These are phyloP conservation scores for Stenodema calcarata DNA, from an alignment of 2,888 invertebrate species.

Conservation along the genomic window DNA sequence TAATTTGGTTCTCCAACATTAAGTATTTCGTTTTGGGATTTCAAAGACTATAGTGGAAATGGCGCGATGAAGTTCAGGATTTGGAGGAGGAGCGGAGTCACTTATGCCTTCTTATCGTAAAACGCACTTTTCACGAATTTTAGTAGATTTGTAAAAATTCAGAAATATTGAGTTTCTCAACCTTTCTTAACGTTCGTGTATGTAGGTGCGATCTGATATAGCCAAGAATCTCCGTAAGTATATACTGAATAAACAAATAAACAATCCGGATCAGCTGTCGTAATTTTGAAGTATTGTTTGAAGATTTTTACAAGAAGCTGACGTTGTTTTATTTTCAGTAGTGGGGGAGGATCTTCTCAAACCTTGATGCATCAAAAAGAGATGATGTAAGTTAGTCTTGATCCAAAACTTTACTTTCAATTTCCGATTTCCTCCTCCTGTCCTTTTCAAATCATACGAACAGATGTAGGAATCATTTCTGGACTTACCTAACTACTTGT, in stretches of 20 bases:
- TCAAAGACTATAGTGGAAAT: background rate
- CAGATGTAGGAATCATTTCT: too few relatives aligned
- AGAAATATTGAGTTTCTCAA: too few relatives aligned
- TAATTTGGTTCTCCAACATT: too few relatives aligned
- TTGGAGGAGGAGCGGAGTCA: background rate
- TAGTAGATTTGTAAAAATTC: too few relatives aligned
- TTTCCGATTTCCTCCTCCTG: constrained; percentile 15
- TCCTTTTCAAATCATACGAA: background rate
- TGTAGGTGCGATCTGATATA: too few relatives aligned
- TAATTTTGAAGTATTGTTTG: background rate
- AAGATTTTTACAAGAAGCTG: background rate
- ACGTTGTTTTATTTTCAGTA: constrained; percentile 45
- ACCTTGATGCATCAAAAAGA: constrained; percentile 38
- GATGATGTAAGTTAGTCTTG: constrained; percentile 38
- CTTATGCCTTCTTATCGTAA: background rate
- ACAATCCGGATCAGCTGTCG: too few relatives aligned
- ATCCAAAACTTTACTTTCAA: background rate
- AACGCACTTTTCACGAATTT: too few relatives aligned
- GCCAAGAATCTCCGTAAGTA: too few relatives aligned
- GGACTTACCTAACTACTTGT: too few relatives aligned
- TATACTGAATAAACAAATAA: too few relatives aligned
- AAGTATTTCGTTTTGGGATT: too few relatives aligned
- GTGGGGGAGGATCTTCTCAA: constrained; percentile 36
- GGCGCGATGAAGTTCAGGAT: background rate
- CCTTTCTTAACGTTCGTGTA: too few relatives aligned